Percentiles rank a stretch among this genome's conserved stretches.
These are phyloP conservation scores for Narcine bancroftii DNA, from an alignment of 2,113 vertebrate species.

Conservation along the genomic window DNA sequence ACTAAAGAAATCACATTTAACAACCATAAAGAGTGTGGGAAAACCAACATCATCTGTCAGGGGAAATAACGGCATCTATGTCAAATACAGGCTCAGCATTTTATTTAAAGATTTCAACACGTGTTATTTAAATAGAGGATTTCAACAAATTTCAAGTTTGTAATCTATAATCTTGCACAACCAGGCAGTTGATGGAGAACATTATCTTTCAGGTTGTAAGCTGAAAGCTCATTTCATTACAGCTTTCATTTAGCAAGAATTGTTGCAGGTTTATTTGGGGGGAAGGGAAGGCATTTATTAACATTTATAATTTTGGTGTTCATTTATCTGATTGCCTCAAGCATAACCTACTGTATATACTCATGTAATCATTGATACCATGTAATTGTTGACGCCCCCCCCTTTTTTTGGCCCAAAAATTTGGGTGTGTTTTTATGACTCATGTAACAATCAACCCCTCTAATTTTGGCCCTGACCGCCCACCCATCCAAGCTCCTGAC, in stretches of 20 bases:
- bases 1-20: not conserved
- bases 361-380: too few species aligned
- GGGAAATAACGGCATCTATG: not conserved
- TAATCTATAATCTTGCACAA: constrained; percentile 17
- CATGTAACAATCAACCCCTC: too few species aligned
- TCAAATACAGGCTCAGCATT: not conserved
- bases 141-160: not conserved
- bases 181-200: constrained; percentile 19
- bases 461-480: too few species aligned
- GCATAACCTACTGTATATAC: too few species aligned
- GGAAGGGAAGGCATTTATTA: too few species aligned
- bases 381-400: too few species aligned
- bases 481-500: too few species aligned
- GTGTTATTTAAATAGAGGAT: not conserved
- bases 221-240: not conserved
- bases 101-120: constrained; percentile 1
- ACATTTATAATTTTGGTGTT: not conserved
- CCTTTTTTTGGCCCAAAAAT: too few species aligned
- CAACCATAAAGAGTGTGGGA: not conserved
- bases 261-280: not conserved
- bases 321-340: not conserved
- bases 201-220: not conserved
- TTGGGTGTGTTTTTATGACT: too few species aligned
- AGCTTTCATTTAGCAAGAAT: not conserved
- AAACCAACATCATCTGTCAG: not conserved